These are phyloP conservation scores for Holothuria scabra DNA, from an alignment of 53 echinoderm and acorn worm genomes.

Conservation along the genomic window DNA sequence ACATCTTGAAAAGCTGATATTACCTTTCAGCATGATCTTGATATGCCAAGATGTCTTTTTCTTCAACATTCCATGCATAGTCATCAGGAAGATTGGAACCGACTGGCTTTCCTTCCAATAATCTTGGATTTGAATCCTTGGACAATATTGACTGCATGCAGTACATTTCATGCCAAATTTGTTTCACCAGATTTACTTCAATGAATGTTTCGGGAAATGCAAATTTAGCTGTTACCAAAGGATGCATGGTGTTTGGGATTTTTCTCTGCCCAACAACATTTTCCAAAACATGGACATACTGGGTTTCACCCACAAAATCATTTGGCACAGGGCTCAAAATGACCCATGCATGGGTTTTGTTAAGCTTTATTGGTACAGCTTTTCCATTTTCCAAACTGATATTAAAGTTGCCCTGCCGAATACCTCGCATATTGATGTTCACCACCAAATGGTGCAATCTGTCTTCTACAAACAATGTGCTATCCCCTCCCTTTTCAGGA, in stretches of 20 bases:
- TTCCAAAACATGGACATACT: slow-evolving; percentile 20
- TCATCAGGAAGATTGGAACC: slow-evolving; percentile 16
- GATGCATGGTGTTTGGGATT: background rate
- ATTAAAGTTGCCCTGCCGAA: slow-evolving; percentile 32
- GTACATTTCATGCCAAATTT: slow-evolving; percentile 21
- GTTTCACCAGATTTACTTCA: background rate
- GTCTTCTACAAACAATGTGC: background rate
- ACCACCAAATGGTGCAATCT: background rate
- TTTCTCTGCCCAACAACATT: background rate
- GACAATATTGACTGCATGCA: background rate
- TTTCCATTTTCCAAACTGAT: slow-evolving; percentile 15
- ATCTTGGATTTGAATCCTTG: slow-evolving; percentile 4
- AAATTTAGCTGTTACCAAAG: background rate
- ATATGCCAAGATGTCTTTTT: background rate
- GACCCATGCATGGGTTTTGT: slow-evolving; percentile 9
- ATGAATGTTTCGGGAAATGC: background rate
- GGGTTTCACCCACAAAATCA: background rate
- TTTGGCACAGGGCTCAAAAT: background rate
- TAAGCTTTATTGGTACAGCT: background rate
- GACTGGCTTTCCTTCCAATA: background rate
- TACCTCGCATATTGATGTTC: slow-evolving; percentile 28
- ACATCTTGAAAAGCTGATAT: slow-evolving; percentile 9
- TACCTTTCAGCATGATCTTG: slow-evolving; percentile 17
- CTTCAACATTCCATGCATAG: slow-evolving; percentile 13
- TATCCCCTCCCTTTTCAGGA: background rate